Evolutionary conservation across 2,888 invertebrate genomes (phyloP), one percentile per base, ranked within the genome.

Genomic region (Morpho deidamia): DNA sequence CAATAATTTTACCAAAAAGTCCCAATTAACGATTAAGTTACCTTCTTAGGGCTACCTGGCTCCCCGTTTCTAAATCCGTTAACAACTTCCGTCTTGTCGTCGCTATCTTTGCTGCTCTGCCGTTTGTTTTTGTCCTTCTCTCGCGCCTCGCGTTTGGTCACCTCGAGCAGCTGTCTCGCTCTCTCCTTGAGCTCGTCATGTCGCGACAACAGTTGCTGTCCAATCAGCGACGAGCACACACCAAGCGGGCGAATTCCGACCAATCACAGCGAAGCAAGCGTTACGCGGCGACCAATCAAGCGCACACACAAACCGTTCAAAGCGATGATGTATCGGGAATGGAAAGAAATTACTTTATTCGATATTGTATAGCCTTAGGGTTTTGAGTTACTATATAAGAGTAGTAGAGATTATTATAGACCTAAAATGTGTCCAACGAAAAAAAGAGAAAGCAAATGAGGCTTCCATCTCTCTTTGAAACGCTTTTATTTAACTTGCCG

Each of bases 121-220:
- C 74, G 60, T 63, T 70, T 76, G 41, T 63, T 74, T 64, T 70
- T 83, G 49, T 83, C 86, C 66, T 83, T 88, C 60, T 88, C 90
- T 53, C 88, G 84, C 68, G 92, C 92, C 66, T 95, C 95, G 50
- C 92, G 84, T 77, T 94, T 93, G 11, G 95, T 94, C 67, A 95
- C 95, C 72, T 96, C 96, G 65, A 97, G 90, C 78, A 97, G 91
- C 78, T 94, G 92, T 77, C 95, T 92, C 65, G 96, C 96, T 83
- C 95, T 89, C 89, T 96, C 95, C 78, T 95, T 93, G 68, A 97
- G 91, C 85, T 96, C 96, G 68, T 95, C 95, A 74, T 96, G 95
- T 53, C 96, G 92, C 66, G 94, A 94, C 72, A 94, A 88, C 76
- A 94, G 88, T 87, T 94, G 93, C 95, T 95, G 70, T 55, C 60